A percentile compares a stretch with the other conserved stretches of the same genome.
phyloP scores from a whole-genome alignment of 2,797 vertebrate species.

The Sebastes nivosus region DNA sequence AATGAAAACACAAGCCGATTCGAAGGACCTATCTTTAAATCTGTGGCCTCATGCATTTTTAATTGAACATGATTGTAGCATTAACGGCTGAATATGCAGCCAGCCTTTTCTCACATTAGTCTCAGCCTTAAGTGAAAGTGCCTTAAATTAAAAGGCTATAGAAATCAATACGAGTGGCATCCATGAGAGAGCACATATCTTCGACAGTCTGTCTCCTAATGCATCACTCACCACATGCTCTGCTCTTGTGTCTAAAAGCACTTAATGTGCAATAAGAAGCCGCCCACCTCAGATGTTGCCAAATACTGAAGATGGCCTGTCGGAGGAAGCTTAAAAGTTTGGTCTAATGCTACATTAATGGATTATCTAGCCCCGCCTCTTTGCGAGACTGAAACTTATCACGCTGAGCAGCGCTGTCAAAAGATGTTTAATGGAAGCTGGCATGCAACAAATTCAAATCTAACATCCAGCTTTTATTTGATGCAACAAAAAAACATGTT shows the following conservation, averaged over 20 bases:
- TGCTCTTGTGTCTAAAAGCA: conserved; percentile 71
- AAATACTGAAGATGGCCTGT: conserved; percentile 62
- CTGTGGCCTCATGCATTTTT: conserved; percentile 89
- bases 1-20: conserved; percentile 84
- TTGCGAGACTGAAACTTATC: conserved; percentile 64
- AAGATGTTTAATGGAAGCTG: conserved; percentile 70
- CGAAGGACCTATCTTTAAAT: conserved; percentile 80
- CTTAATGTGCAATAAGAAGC: conserved; percentile 75
- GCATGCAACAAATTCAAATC: conserved; percentile 65
- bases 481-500: conserved; percentile 64
- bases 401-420: conserved; percentile 62
- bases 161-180: conserved; percentile 80
- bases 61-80: conserved; percentile 90
- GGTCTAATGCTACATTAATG: conserved; percentile 65
- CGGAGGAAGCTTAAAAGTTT: conserved; percentile 75
- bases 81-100: conserved; percentile 83
- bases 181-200: conserved; percentile 68
- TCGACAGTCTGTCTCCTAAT: conserved; percentile 67
- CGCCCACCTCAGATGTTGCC: conserved; percentile 63
- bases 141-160: conserved; percentile 83
- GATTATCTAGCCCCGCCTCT: conserved; percentile 49
- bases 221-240: conserved; percentile 68
- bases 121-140: conserved; percentile 79
- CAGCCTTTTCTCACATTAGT: conserved; percentile 70
- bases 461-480: conserved; percentile 59